Evolutionary conservation across 2,797 vertebrate species (phyloP), one percentile per base, ranked within the genome.

Genomic region (Pelodytes ibericus): DNA sequence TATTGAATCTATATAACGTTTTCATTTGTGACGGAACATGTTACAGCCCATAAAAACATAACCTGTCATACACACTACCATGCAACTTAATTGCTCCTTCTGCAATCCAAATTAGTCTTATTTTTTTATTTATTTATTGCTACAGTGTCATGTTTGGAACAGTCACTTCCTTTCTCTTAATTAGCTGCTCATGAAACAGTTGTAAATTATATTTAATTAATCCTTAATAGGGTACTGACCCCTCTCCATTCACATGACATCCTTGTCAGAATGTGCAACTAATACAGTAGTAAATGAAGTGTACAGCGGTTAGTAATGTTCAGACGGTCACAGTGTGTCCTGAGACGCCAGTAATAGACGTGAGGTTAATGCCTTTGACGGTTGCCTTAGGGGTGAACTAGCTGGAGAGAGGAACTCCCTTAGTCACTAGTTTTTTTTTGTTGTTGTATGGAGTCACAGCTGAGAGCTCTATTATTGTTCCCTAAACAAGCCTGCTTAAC

Each of bases 31-130:
- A 2, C 7, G 15, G 15, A 39, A 13, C 36, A 39, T 39, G 36
- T 13, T 2, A 13, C 15, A 13, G 1, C 1, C 15, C 36, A 1
- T 39, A 13, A 8, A 39, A 1, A 39, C 36, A 39, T n/a, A 39
- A 39, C 36, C 7, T 39, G 7, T 39, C 36, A 7, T 16, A 61
- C 20, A 51, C 11, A 25, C 5, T 11, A 16, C 18, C 16, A 36
- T 53, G 29, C 22, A 56, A 64, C 51, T 64, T 20, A 53, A 20
- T 11, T 26, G 15, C 30, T 64, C n/a, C 24, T 15, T n/a, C 47
- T 36, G 24, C 56, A 73, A 73, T 64, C 59, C 58, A 72, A 72
- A 72, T n/a, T n/a, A n/a, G n/a, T n/a, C n/a, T n/a, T n/a, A n/a
- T n/a, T n/a, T n/a, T n/a, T n/a, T 73, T 15, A 62, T 53, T 39